Percentiles rank a stretch among this genome's conserved stretches.
Conservation (phyloP, 2,888 invertebrate genomes). For the Drosophila eohydei region DNA sequence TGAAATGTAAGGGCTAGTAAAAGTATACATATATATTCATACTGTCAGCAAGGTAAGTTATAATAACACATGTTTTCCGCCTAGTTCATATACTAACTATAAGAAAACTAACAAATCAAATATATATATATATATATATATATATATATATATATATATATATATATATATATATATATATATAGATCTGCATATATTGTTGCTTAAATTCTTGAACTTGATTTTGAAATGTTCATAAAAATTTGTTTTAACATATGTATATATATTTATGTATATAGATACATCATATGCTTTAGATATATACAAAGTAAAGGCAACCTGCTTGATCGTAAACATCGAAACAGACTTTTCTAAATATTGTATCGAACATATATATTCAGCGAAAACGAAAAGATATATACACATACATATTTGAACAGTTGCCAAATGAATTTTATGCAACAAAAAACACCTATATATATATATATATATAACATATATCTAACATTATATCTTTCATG, state of each 20-base stretch:
- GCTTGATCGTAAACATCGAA: conserved; percentile 45
- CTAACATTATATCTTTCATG: conserved; percentile 30
- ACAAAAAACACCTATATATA: conserved; percentile 32
- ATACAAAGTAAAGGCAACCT: conserved; percentile 36
- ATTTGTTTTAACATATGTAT: conserved; percentile 30
- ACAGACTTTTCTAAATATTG: conserved; percentile 46
- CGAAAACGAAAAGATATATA: conserved; percentile 35
- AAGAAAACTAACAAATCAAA: conserved; percentile 13
- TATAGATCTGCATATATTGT: background rate
- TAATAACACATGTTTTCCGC: background rate
- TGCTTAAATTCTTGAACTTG: conserved; percentile 70
- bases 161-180: background rate
- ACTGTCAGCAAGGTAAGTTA: background rate
- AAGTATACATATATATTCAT: background rate
- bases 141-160: background rate
- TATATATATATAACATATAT: conserved; percentile 9
- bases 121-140: background rate
- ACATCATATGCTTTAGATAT: background rate
- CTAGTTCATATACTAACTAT: background rate
- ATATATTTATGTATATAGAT: conserved; percentile 19
- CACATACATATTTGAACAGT: conserved; percentile 69
- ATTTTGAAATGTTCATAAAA: conserved; percentile 58
- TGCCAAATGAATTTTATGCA: conserved; percentile 76
- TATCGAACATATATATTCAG: conserved; percentile 51
- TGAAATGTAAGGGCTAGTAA: background rate